Percentiles rank a stretch among this genome's conserved stretches.
Conservation (phyloP, 1,140 invertebrate genomes). For the Leptinotarsa defecta region DNA sequence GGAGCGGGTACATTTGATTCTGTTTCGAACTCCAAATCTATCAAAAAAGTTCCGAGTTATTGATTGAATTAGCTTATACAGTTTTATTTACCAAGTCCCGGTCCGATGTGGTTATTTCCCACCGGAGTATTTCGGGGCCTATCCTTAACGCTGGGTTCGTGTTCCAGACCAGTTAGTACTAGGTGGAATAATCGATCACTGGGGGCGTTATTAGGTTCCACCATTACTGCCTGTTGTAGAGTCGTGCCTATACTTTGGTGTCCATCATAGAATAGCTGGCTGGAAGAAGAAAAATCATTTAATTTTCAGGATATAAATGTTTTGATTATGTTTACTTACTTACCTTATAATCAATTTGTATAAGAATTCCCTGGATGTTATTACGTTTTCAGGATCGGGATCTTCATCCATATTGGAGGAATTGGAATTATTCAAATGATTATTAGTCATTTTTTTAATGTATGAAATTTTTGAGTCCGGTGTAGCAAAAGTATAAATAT, state of each 20-base stretch:
- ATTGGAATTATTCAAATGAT: conserved; percentile 33
- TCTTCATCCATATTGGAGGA: conserved; percentile 60
- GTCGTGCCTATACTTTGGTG: conserved; percentile 87
- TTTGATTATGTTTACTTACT: conserved; percentile 35
- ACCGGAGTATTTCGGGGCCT: conserved; percentile 63
- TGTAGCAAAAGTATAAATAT: not conserved
- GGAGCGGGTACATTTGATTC: conserved; percentile 88
- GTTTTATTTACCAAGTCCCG: conserved; percentile 71
- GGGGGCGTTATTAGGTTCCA: conserved; percentile 91
- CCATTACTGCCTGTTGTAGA: conserved; percentile 78
- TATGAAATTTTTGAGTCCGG: too few relatives aligned
- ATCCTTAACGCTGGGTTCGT: conserved; percentile 79
- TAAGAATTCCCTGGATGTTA: conserved; percentile 80
- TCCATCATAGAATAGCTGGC: conserved; percentile 92
- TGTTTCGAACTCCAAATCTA: conserved; percentile 94
- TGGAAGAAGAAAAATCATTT: conserved; percentile 57
- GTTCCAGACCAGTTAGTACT: conserved; percentile 82
- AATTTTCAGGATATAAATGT: conserved; percentile 30
- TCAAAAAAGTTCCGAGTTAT: conserved; percentile 35
- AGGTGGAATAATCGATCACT: conserved; percentile 88
- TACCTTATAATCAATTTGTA: conserved; percentile 90
- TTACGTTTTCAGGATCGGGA: conserved; percentile 71
- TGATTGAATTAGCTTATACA: not conserved
- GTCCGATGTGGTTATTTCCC: conserved; percentile 74
- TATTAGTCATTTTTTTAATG: conserved; percentile 29